phyloP scores from a whole-genome alignment of 2,888 invertebrate species.

The Stenichneumon culpator region DNA sequence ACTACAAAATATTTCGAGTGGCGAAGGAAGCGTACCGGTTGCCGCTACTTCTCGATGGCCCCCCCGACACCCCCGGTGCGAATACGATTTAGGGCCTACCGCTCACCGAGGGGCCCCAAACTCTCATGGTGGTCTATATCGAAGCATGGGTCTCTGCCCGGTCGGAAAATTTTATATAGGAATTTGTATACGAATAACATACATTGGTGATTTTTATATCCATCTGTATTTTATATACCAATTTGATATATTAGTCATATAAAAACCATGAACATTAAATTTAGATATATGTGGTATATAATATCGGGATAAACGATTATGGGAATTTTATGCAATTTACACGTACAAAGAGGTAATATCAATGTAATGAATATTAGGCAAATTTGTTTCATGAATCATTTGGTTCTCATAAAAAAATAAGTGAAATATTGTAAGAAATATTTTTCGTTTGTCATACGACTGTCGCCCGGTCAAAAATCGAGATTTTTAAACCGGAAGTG shows the following conservation, averaged over 20 bases:
- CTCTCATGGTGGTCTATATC: conserved; percentile 69
- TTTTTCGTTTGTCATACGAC: too few species aligned
- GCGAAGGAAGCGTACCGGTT: conserved; percentile 74
- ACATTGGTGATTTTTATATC: background rate
- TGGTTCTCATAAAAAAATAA: too few species aligned
- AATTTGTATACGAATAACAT: background rate
- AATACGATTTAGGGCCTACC: conserved; percentile 83
- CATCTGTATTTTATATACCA: background rate
- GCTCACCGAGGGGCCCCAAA: conserved; percentile 70
- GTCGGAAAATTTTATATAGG: conserved; percentile 42
- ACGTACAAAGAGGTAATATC: background rate
- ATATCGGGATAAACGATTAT: background rate
- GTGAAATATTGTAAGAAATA: too few species aligned
- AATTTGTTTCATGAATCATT: background rate
- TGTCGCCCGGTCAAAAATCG: background rate
- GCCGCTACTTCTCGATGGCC: conserved; percentile 23
- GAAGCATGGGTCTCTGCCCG: conserved; percentile 52
- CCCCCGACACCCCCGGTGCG: conserved; percentile 79
- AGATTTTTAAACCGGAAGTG: background rate
- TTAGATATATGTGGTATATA: background rate
- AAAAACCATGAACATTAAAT: background rate
- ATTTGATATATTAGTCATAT: background rate
- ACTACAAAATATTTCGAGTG: conserved; percentile 79
- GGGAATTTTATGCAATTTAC: background rate
- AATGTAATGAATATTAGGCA: background rate